Percentiles rank a stretch among this genome's conserved stretches.
Evolutionary conservation across 2,888 invertebrate species (phyloP).

Genomic region (Macrosiphum euphorbiae): DNA sequence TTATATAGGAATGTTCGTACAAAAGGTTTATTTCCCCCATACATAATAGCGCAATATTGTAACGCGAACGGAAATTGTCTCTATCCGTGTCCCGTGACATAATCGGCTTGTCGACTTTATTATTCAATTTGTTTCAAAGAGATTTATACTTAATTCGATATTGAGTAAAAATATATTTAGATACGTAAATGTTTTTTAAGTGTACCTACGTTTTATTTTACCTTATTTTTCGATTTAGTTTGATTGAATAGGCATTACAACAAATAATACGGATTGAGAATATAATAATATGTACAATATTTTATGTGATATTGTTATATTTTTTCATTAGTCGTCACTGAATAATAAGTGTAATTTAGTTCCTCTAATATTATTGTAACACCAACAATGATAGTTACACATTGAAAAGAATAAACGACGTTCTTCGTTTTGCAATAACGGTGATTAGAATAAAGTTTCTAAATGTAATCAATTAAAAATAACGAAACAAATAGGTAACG

Average conservation of each 20-base stretch:
- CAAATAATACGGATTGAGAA: not conserved
- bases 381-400: not conserved
- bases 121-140: constrained; percentile 46
- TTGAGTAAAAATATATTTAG: not conserved
- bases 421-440: not conserved
- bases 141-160: constrained; percentile 16
- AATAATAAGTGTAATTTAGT: not conserved
- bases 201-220: not conserved
- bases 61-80: constrained; percentile 46
- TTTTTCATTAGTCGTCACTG: not conserved
- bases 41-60: constrained; percentile 14
- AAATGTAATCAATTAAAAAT: not conserved
- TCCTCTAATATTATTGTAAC: not conserved
- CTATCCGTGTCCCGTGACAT: constrained; percentile 10
- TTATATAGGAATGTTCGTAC: constrained; percentile 9
- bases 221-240: not conserved
- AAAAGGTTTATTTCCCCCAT: constrained; percentile 44
- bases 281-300: not conserved
- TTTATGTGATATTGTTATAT: not conserved
- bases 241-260: not conserved
- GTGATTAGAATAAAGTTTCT: constrained; percentile 15
- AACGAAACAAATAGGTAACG: not conserved
- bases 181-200: not conserved
- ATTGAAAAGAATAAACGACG: not conserved
- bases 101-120: constrained; percentile 60